Evolutionary conservation across 2,797 vertebrate genomes (phyloP).

Genomic region (Rhodeus uyekii): DNA sequence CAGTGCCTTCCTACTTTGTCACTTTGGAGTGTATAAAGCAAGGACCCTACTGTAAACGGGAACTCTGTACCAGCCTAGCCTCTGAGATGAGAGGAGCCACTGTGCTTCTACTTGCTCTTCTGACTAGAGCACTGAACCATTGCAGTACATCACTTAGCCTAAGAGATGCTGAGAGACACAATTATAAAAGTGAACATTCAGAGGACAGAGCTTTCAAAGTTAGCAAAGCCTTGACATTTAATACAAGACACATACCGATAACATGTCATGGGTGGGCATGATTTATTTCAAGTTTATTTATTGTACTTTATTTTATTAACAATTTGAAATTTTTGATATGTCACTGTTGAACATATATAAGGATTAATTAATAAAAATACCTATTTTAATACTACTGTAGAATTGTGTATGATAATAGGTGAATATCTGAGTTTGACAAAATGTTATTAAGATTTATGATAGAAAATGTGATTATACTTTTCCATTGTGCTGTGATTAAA

Average conservation of each 20-base stretch:
- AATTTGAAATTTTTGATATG: neutral
- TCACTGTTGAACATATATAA: neutral
- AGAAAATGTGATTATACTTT: neutral
- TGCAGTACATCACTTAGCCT: slow-evolving; percentile 45
- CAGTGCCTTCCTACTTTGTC: slow-evolving; percentile 56
- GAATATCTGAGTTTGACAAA: neutral
- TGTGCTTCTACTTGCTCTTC: slow-evolving; percentile 68
- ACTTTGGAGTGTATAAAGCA: slow-evolving; percentile 72
- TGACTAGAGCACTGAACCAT: slow-evolving; percentile 65
- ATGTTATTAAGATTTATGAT: neutral
- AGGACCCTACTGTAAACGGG: slow-evolving; percentile 32
- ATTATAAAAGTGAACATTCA: slow-evolving; percentile 39
- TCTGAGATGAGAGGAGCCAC: slow-evolving; percentile 74
- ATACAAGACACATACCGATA: slow-evolving; percentile 36
- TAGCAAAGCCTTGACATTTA: slow-evolving; percentile 38
- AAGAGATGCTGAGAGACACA: slow-evolving; percentile 43
- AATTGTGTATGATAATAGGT: neutral
- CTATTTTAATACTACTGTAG: neutral
- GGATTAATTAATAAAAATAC: neutral
- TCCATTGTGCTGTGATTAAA: neutral
- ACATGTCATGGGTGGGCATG: slow-evolving; percentile 69
- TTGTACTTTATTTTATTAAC: neutral
- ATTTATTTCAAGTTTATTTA: neutral
- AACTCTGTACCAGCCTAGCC: slow-evolving; percentile 63
- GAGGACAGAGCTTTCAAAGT: slow-evolving; percentile 38